Base-by-base conservation (phyloP, 2,888 invertebrate genomes). In the Corbicula japonica region DNA sequence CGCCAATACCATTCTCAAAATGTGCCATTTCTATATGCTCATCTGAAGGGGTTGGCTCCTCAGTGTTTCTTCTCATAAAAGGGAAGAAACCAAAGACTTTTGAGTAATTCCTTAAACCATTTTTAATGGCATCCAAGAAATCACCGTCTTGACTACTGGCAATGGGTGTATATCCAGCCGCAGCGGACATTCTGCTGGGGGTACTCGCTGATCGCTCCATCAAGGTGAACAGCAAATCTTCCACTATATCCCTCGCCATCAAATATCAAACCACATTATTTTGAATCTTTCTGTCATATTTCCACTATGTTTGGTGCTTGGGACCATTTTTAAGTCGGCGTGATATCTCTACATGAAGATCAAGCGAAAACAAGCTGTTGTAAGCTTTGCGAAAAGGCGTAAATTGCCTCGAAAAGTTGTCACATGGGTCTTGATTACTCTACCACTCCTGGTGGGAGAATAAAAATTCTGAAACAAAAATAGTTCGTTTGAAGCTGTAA, bases 21-120 rank as follows among this genome's bases (percentile, higher is more conserved):
- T 87, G 88, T 12, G 89, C 87, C 91, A 91, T 90, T 77, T 91
- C 91, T 68, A 91, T 90, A 30, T 88, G 86, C 73, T 88, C 89
- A 76, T 38, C 63, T 23, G 70, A 50, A 62, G 70, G 41, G 65
- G 61, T 28, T 2, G 68, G 70, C 23, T 80, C 81, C 28, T 85
- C 83, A 28, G 69, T 75, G 54, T 52, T 70, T 66, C 75, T 82
- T 12, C 80, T 38, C 66, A 74, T 62, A 52, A 84, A 86, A 21
- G 83, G 80, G 32, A 84, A 52, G 35, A 84, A 70, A 38, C 79
- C 84, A 54, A 83, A 77, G 26, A 83, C 75, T 74, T 77, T 83
- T 50, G 54, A 61, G 60, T 82, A 82, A 56, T 82, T 82, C 60
- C 56, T 73, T 35, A 83, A 56, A 23, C 83, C 76, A 66, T 79